Conservation (phyloP, 2,888 invertebrate species). For the Platerodrilus igneus region DNA sequence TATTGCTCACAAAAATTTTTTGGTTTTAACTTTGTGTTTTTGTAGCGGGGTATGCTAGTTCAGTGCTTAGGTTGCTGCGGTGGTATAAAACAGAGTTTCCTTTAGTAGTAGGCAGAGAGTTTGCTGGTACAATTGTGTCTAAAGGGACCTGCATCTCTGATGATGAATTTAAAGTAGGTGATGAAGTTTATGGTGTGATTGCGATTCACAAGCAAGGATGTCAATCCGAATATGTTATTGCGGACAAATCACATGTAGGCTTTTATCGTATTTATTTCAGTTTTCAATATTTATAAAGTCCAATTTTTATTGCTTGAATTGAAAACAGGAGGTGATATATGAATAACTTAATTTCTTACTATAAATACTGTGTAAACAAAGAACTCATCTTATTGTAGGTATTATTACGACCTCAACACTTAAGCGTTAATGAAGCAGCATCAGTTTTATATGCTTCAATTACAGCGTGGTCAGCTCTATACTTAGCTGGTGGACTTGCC, state of each 20-base stretch:
- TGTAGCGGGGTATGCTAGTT: slow-evolving; percentile 76
- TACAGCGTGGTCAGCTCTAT: slow-evolving; percentile 81
- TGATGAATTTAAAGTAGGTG: slow-evolving; percentile 60
- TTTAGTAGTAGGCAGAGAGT: slow-evolving; percentile 84
- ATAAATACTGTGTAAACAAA: slow-evolving; percentile 1
- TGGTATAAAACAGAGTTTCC: slow-evolving; percentile 69
- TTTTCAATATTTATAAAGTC: too few species aligned
- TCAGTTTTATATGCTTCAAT: slow-evolving; percentile 81
- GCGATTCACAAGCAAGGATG: slow-evolving; percentile 73
- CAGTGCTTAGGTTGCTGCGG: slow-evolving; percentile 60
- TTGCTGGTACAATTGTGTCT: slow-evolving; percentile 74
- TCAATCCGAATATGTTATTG: slow-evolving; percentile 72
- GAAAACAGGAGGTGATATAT: too few species aligned
- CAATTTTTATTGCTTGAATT: too few species aligned
- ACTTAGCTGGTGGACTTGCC: slow-evolving; percentile 57
- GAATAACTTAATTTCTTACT: too few species aligned
- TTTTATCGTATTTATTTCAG: too few species aligned
- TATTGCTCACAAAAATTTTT: too few species aligned
- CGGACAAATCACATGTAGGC: slow-evolving; percentile 35
- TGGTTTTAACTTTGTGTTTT: too few species aligned
- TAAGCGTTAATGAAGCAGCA: slow-evolving; percentile 65
- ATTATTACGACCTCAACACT: slow-evolving; percentile 59
- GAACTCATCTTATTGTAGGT: slow-evolving; percentile 57
- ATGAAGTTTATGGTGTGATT: slow-evolving; percentile 87
- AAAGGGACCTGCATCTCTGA: slow-evolving; percentile 62